A percentile compares a stretch with the other conserved stretches of the same genome.
Evolutionary conservation across 1,140 invertebrate genomes (phyloP).

Genomic region (Hesperophylax magnus): DNA sequence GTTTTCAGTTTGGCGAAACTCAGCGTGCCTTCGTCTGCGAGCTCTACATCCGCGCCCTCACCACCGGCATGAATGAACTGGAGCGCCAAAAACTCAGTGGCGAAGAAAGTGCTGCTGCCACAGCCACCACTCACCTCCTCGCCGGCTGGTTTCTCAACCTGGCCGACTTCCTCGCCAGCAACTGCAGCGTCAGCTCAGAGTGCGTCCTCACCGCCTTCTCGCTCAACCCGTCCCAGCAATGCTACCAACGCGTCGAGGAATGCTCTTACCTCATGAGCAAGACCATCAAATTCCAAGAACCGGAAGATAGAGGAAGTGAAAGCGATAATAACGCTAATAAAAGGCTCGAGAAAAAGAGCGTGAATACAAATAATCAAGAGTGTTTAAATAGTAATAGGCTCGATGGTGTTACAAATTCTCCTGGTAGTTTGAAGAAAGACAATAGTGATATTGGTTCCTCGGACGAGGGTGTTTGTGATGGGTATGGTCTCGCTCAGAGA

Average conservation of each 20-base stretch:
- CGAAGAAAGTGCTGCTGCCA: constrained; percentile 55
- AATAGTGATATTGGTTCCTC: background rate
- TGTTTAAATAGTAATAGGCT: background rate
- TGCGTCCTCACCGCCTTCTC: constrained; percentile 68
- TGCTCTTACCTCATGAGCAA: constrained; percentile 16
- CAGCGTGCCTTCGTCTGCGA: constrained; percentile 79
- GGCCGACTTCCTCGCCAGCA: constrained; percentile 59
- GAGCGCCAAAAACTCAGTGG: constrained; percentile 75
- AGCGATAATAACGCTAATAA: background rate
- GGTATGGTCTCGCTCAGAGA: constrained; percentile 20
- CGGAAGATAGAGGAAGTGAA: background rate
- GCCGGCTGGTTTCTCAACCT: constrained; percentile 64
- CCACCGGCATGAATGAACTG: constrained; percentile 82
- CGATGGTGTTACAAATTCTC: too few species aligned
- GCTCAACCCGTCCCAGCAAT: constrained; percentile 62
- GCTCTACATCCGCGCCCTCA: constrained; percentile 80
- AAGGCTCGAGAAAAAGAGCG: too few species aligned
- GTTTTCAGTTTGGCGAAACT: constrained; percentile 73
- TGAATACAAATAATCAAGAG: background rate
- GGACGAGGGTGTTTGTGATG: background rate
- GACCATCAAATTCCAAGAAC: constrained; percentile 2
- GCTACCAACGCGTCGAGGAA: constrained; percentile 62
- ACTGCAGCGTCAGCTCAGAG: constrained; percentile 62
- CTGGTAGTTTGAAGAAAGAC: background rate
- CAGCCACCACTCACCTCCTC: constrained; percentile 60